Conservation (phyloP, 2,797 vertebrate species). For the Fundulus diaphanus region DNA sequence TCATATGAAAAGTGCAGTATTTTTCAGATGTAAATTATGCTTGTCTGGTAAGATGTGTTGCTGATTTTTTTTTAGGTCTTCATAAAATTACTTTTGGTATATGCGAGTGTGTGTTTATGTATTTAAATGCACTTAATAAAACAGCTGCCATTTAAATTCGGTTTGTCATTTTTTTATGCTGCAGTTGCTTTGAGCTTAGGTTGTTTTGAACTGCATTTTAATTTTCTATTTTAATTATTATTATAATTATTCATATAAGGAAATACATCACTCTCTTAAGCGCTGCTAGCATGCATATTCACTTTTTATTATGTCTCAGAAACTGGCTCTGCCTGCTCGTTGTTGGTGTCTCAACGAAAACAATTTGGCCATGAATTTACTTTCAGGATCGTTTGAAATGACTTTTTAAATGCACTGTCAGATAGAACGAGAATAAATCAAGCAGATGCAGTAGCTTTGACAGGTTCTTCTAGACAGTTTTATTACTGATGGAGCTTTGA, state of each 20-base stretch:
- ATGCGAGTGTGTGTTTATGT: constrained; percentile 77
- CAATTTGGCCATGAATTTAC: constrained; percentile 12
- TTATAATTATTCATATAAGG: background rate
- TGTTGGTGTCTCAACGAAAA: constrained; percentile 8
- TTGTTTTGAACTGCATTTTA: background rate
- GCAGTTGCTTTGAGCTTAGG: constrained; percentile 3
- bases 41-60: constrained; percentile 74
- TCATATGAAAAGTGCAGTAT: constrained; percentile 78
- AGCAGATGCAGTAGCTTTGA: constrained; percentile 53
- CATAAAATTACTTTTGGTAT: constrained; percentile 75
- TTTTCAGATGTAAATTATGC: constrained; percentile 83
- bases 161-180: constrained; percentile 25
- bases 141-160: constrained; percentile 46
- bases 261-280: background rate
- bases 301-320: background rate
- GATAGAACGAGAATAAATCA: constrained; percentile 54
- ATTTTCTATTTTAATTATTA: background rate
- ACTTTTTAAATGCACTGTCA: constrained; percentile 13
- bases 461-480: constrained; percentile 51
- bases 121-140: constrained; percentile 85
- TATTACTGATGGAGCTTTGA: constrained; percentile 57
- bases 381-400: constrained; percentile 1
- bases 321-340: constrained; percentile 1
- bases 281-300: background rate
- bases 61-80: constrained; percentile 66